These are phyloP conservation scores for Chiloscyllium punctatum DNA, from an alignment of 2,797 vertebrate species.

Conservation along the genomic window DNA sequence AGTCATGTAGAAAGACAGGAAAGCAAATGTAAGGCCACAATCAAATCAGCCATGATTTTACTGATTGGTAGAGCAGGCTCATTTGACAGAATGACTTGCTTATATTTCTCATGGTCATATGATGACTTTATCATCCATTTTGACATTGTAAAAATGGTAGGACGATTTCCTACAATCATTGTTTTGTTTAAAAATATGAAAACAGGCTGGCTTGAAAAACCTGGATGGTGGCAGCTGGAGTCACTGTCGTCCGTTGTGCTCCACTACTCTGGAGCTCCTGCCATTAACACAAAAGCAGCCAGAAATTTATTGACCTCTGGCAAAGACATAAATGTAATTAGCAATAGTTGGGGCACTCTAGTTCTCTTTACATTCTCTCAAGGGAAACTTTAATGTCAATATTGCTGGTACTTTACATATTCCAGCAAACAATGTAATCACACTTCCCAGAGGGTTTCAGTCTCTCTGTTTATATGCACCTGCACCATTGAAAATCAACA, in stretches of 20 bases:
- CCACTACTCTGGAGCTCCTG: neutral
- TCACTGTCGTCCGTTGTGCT: neutral
- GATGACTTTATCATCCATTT: neutral
- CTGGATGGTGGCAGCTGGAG: neutral
- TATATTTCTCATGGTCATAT: too few species aligned
- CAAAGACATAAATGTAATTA: neutral
- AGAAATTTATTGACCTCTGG: neutral
- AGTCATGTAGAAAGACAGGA: too few species aligned
- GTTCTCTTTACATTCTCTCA: neutral
- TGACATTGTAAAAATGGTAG: neutral
- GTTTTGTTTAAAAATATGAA: neutral
- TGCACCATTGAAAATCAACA: neutral
- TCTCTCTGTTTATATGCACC: neutral
- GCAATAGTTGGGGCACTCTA: neutral
- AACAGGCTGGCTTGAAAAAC: neutral
- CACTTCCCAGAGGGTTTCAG: neutral
- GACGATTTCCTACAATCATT: neutral
- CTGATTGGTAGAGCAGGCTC: too few species aligned
- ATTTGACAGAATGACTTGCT: too few species aligned
- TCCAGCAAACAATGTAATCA: neutral
- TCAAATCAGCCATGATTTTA: too few species aligned
- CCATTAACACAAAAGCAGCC: neutral
- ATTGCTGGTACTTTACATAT: neutral
- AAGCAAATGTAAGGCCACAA: too few species aligned
- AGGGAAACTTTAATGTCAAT: neutral